Evolutionary conservation across 2,888 invertebrate species (phyloP).

Genomic region (Tiliacea aurago): DNA sequence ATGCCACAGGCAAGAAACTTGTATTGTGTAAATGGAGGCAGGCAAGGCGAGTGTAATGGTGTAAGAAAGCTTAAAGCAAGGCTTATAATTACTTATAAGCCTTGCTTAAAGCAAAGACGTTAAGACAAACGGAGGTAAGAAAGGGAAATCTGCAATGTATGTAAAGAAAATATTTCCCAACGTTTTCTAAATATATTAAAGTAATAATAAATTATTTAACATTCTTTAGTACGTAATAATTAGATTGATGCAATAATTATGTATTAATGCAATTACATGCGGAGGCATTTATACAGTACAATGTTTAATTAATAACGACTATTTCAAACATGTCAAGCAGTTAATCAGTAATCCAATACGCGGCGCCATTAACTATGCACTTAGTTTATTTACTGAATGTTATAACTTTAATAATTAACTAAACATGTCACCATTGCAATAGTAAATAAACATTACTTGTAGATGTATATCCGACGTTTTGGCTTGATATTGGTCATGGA

Average conservation of each 20-base stretch:
- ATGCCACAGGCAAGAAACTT: too few species aligned
- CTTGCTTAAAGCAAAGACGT: too few species aligned
- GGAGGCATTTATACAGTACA: constrained; percentile 22
- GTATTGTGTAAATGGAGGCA: too few species aligned
- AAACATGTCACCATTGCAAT: constrained; percentile 5
- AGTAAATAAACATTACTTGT: constrained; percentile 11
- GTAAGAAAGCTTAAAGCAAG: too few species aligned
- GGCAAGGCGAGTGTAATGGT: too few species aligned
- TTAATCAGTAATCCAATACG: constrained; percentile 1
- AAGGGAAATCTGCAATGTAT: not conserved
- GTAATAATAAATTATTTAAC: not conserved
- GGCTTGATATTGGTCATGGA: not conserved
- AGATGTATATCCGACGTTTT: not conserved
- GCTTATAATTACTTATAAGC: too few species aligned
- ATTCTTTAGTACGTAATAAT: constrained; percentile 6
- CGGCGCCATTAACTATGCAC: constrained; percentile 33
- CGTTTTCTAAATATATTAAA: not conserved
- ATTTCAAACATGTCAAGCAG: constrained; percentile 20
- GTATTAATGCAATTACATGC: constrained; percentile 17
- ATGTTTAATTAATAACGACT: constrained; percentile 15
- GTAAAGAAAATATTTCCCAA: not conserved
- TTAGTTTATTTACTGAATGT: constrained; percentile 28
- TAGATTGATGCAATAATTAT: constrained; percentile 25
- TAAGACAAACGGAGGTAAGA: too few species aligned
- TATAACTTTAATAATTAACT: constrained; percentile 3